A percentile compares a stretch with the other conserved stretches of the same genome.
Conservation (phyloP, 2,113 vertebrate species). For the Poecile atricapillus region DNA sequence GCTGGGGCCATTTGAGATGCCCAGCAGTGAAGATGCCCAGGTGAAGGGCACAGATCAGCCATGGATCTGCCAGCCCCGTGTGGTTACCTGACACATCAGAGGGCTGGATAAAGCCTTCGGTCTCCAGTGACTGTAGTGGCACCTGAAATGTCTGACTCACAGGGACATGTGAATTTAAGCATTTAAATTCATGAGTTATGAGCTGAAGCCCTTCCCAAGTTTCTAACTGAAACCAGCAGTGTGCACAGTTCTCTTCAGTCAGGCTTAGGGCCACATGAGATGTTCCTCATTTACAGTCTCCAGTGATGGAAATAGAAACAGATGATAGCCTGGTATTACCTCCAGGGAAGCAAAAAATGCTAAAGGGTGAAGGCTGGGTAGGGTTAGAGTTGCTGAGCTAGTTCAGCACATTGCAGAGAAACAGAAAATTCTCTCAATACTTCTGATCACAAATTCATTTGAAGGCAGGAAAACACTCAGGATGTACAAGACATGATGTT, state of each 20-base stretch:
- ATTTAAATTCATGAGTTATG: background rate
- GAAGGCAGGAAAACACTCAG: background rate
- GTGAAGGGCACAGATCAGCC: background rate
- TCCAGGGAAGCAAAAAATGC: background rate
- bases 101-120: background rate
- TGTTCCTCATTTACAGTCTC: background rate
- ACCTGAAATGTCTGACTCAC: background rate
- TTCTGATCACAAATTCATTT: background rate
- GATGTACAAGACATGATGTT: background rate
- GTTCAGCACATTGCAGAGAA: background rate
- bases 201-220: background rate
- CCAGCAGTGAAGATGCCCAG: too few species aligned
- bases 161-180: background rate
- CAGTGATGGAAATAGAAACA: background rate
- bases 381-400: background rate
- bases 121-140: background rate
- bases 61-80: background rate
- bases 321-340: background rate
- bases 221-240: background rate
- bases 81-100: background rate
- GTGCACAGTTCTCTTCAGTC: background rate
- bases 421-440: background rate
- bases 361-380: background rate
- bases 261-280: background rate
- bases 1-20: background rate